These are phyloP conservation scores for Ligdia adustata DNA, from an alignment of 2,888 invertebrate genomes.

Conservation along the genomic window DNA sequence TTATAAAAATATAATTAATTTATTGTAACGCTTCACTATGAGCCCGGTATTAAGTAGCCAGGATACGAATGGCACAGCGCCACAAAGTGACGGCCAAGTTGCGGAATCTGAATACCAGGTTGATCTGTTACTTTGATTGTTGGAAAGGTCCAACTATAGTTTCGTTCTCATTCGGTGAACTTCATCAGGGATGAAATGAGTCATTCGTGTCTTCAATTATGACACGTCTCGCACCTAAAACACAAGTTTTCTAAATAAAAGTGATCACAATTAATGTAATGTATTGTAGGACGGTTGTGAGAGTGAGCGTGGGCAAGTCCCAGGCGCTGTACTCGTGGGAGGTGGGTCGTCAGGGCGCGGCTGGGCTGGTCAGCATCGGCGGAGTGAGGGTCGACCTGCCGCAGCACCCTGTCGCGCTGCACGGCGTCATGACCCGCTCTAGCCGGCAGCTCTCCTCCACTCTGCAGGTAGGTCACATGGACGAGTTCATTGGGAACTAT, in stretches of 20 bases:
- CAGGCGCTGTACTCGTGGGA: slow-evolving; percentile 95
- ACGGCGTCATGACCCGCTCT: slow-evolving; percentile 98
- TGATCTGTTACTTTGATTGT: too few species aligned
- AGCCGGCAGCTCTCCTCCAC: slow-evolving; percentile 97
- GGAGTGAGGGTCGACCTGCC: slow-evolving; percentile 97
- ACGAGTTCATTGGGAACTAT: too few species aligned
- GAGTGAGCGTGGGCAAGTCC: slow-evolving; percentile 95
- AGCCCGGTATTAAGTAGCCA: too few species aligned
- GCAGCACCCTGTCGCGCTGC: slow-evolving; percentile 98
- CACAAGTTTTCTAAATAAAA: not conserved
- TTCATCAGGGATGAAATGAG: too few species aligned
- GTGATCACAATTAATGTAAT: not conserved
- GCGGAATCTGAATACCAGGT: too few species aligned
- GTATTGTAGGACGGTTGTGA: slow-evolving; percentile 93
- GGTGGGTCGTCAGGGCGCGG: slow-evolving; percentile 87
- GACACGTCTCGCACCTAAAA: not conserved
- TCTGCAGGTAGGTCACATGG: slow-evolving; percentile 88
- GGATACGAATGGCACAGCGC: too few species aligned
- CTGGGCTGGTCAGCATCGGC: slow-evolving; percentile 93
- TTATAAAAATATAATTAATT: too few species aligned
- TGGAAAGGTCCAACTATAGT: too few species aligned
- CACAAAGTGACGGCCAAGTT: too few species aligned
- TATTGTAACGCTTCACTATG: too few species aligned
- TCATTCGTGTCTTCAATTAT: too few species aligned
- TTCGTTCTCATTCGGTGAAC: too few species aligned